Percentiles rank a stretch among this genome's conserved stretches.
phyloP scores from a whole-genome alignment of 2,888 invertebrate species.

The Hirudinaria manillensis region DNA sequence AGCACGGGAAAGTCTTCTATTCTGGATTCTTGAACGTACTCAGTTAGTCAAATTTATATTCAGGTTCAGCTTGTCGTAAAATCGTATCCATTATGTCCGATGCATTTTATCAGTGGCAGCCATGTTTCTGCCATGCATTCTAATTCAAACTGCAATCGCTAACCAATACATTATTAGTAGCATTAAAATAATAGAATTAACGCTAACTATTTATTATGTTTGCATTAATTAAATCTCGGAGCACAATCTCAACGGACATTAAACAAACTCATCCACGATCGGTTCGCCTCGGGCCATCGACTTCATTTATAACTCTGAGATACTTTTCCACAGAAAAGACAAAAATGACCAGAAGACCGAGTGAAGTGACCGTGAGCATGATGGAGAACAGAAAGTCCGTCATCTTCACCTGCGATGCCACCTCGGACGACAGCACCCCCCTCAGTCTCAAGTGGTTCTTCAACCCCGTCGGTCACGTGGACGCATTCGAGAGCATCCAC shows the following conservation, averaged over 20 bases:
- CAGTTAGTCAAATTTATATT: not conserved
- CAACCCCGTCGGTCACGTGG: not conserved
- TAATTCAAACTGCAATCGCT: too few relatives aligned
- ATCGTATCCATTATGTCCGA: too few relatives aligned
- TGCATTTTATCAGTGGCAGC: too few relatives aligned
- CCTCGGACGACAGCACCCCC: not conserved
- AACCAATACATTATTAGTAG: too few relatives aligned
- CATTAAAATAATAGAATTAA: too few relatives aligned
- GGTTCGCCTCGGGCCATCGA: too few relatives aligned
- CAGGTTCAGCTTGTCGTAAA: too few relatives aligned
- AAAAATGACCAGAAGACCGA: not conserved
- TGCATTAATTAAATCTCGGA: too few relatives aligned
- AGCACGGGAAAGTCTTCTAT: not conserved
- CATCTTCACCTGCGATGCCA: not conserved
- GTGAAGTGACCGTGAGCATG: not conserved
- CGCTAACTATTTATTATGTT: too few relatives aligned
- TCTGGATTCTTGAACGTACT: slow-evolving; percentile 12
- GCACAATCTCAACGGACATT: too few relatives aligned
- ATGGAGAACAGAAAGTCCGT: not conserved
- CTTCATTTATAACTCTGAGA: not conserved
- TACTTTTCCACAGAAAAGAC: not conserved
- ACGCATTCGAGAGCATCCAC: not conserved
- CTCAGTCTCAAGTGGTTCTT: slow-evolving; percentile 14
- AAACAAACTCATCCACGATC: too few relatives aligned
- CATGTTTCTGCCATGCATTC: too few relatives aligned